Percentiles rank a stretch among this genome's conserved stretches.
Evolutionary conservation across 2,888 invertebrate species (phyloP).

Genomic region (Cerastis leucographa): DNA sequence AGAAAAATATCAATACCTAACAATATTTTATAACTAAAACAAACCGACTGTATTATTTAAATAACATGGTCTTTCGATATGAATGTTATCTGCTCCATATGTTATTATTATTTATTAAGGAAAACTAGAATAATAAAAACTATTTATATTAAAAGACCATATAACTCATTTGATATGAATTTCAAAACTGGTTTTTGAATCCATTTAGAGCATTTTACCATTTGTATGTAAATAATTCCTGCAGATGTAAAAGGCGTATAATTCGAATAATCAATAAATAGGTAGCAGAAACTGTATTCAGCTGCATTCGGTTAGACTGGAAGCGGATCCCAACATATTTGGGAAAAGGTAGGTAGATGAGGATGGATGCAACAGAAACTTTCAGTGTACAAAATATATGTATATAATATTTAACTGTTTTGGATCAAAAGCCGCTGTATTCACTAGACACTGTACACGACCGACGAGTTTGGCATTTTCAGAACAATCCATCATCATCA

Average conservation of each 20-base stretch:
- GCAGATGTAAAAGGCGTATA: conserved; percentile 18
- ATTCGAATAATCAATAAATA: background rate
- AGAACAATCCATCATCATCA: too few relatives aligned
- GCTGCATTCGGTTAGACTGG: background rate
- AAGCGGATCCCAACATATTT: background rate
- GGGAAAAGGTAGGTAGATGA: background rate
- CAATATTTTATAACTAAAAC: background rate
- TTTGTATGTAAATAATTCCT: conserved; percentile 37
- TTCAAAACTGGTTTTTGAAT: conserved; percentile 24
- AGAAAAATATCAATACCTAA: background rate
- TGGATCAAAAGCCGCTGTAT: background rate
- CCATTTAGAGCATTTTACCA: conserved; percentile 26
- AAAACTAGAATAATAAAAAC: conserved; percentile 34
- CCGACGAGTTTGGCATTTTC: background rate
- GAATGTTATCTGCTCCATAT: conserved; percentile 1
- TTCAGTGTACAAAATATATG: background rate
- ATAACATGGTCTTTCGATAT: conserved; percentile 1
- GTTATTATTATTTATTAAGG: conserved; percentile 31
- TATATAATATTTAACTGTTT: background rate
- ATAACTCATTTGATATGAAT: conserved; percentile 14
- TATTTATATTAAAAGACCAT: conserved; percentile 13
- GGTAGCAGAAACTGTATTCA: background rate
- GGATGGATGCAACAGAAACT: background rate
- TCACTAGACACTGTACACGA: background rate
- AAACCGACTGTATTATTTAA: conserved; percentile 1